These are phyloP conservation scores for Amaurobius ferox DNA, from an alignment of 2,888 invertebrate genomes.

Conservation along the genomic window DNA sequence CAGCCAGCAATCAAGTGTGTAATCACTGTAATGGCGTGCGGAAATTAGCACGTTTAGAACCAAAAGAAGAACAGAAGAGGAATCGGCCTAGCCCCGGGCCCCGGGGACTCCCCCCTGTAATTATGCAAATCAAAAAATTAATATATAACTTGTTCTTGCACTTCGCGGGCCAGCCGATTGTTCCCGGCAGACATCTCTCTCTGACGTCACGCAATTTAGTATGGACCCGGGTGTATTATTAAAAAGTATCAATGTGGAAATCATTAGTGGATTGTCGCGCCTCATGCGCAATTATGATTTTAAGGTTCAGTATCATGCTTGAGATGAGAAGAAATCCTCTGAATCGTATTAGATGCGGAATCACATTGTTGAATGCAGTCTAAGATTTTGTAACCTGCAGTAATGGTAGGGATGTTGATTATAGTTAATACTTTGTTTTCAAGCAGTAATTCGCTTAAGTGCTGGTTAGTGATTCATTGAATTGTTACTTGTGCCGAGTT, in stretches of 20 bases:
- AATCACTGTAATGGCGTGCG: constrained; percentile 24
- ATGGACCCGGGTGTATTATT: constrained; percentile 26
- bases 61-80: constrained; percentile 18
- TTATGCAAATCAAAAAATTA: constrained; percentile 70
- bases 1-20: constrained; percentile 8
- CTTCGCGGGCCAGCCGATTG: constrained; percentile 15
- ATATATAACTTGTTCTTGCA: constrained; percentile 45
- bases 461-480: too few species aligned
- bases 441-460: too few species aligned
- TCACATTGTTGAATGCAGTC: background rate
- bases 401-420: too few species aligned
- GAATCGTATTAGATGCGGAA: background rate
- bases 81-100: constrained; percentile 23
- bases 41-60: constrained; percentile 26
- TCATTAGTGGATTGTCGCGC: background rate
- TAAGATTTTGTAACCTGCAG: background rate
- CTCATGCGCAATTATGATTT: constrained; percentile 8
- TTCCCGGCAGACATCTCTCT: constrained; percentile 10
- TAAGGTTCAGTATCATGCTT: background rate
- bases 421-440: too few species aligned
- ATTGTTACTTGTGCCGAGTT: too few species aligned
- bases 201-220: constrained; percentile 46
- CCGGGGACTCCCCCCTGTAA: constrained; percentile 34
- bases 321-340: background rate
- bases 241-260: constrained; percentile 22